Percentiles rank a stretch among this genome's conserved stretches.
Evolutionary conservation across 2,888 invertebrate species (phyloP).

Genomic region (Heliconius aoede): DNA sequence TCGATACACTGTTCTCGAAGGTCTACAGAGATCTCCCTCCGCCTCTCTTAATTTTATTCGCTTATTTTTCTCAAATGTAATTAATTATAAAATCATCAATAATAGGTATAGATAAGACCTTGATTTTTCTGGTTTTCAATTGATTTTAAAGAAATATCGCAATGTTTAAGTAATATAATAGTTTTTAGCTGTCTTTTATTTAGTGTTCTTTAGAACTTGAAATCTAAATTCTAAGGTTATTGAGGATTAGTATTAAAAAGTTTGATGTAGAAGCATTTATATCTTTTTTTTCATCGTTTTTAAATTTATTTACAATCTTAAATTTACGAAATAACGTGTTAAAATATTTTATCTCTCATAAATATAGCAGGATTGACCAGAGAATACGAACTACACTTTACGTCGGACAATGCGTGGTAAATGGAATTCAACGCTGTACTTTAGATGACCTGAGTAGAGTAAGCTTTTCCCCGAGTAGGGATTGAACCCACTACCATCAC

Average conservation of each 20-base stretch:
- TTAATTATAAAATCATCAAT: background rate
- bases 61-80: conserved; percentile 1
- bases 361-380: too few species aligned
- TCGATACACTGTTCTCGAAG: too few species aligned
- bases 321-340: background rate
- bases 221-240: background rate
- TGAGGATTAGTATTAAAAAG: background rate
- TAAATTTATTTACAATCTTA: background rate
- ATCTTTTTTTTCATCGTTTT: background rate
- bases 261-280: background rate
- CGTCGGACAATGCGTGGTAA: background rate
- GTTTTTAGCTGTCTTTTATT: background rate
- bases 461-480: background rate
- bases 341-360: too few species aligned
- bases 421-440: background rate
- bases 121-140: conserved; percentile 22
- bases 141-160: conserved; percentile 2
- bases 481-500: background rate
- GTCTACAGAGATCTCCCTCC: too few species aligned
- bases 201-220: conserved; percentile 1
- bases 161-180: background rate
- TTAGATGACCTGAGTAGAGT: too few species aligned
- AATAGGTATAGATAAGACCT: conserved; percentile 20
- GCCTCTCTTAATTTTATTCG: too few species aligned
- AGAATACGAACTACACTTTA: background rate